Evolutionary conservation across 2,797 vertebrate species (phyloP).

Genomic region (Sebastes nivosus): DNA sequence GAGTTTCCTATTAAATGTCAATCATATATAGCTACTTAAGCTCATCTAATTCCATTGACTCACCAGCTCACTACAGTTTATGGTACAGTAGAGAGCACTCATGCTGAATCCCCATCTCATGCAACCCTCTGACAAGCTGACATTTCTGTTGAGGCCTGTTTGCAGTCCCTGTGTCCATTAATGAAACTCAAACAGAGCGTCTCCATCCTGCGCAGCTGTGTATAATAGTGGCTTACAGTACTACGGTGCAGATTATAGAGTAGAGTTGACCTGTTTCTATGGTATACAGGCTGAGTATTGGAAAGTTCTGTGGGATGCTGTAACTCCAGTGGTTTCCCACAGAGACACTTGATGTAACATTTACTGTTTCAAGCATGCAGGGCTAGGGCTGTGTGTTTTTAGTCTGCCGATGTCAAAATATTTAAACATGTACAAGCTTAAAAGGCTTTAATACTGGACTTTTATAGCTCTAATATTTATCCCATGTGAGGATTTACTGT

Average conservation of each 20-base stretch:
- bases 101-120: background rate
- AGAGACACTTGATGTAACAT: background rate
- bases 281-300: background rate
- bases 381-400: background rate
- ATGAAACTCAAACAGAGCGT: background rate
- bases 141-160: background rate
- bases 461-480: background rate
- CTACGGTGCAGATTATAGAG: background rate
- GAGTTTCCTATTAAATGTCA: background rate
- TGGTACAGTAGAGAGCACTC: background rate
- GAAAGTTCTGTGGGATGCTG: background rate
- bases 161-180: background rate
- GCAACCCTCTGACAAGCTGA: background rate
- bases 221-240: background rate
- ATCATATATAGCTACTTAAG: too few relatives aligned
- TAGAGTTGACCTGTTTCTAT: background rate
- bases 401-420: background rate
- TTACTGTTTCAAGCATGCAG: background rate
- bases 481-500: background rate
- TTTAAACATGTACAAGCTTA: background rate
- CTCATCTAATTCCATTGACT: background rate
- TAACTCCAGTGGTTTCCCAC: background rate
- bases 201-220: background rate
- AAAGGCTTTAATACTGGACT: background rate
- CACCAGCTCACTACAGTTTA: background rate